Evolutionary conservation across 2,888 invertebrate species (phyloP), one percentile per base, ranked within the genome.

Genomic region (Teleiodes luculella): DNA sequence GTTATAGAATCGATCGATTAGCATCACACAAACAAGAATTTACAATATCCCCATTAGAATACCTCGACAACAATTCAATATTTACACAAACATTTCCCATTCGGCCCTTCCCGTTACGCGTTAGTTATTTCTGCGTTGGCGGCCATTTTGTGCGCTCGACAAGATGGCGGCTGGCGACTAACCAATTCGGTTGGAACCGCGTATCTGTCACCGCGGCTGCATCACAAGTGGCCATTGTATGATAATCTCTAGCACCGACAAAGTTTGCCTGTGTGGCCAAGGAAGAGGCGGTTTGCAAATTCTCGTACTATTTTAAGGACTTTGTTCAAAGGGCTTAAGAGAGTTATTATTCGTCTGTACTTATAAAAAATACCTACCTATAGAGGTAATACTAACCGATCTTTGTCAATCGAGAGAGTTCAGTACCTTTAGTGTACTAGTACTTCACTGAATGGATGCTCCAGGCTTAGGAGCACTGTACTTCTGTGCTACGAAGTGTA

Each of bases 161-260:
- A 88, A 88, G 79, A 88, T 88, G 88, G 87, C 84, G 63, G 72
- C 70, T 69, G 88, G 87, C 84, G 63, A 72, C 70, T 70, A 62
- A 69, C 82, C 78, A 76, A 83, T 87, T 86, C 75, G 85, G 83
- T 78, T 77, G 86, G 87, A 88, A 86, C 84, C 82, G 84, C 80
- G 83, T 86, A 86, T 86, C 86, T 86, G 87, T 86, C 86, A 86
- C 77, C 81, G 74, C 70, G 70, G 77, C 76, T 69, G 84, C 84
- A 86, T 86, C 77, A 79, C 84, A 83, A 88, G 84, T 81, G 79
- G 82, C 74, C 70, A 89, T 89, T 89, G 88, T 89, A 88, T 89
- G 88, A 86, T 88, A 89, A 89, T 89, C 74, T 71, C 64, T 55
- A 67, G 75, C 75, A 76, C 82, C 81, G 85, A 86, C 86, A 84